A percentile compares a stretch with the other conserved stretches of the same genome.
Conservation (phyloP, 2,113 vertebrate species). For the Willisornis vidua region DNA sequence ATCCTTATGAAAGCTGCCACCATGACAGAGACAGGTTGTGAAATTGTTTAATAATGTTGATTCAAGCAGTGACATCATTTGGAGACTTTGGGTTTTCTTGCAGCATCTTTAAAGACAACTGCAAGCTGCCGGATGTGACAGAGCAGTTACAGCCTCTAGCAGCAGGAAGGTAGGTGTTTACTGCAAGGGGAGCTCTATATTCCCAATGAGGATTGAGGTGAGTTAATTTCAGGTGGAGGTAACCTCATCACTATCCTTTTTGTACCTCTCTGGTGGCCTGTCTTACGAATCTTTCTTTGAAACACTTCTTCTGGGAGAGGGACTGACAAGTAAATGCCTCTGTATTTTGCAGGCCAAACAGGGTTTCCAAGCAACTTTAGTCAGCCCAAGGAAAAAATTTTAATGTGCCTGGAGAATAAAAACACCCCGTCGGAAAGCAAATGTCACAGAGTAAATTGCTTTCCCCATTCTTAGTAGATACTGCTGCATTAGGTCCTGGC, state of each 20-base stretch:
- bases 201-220: background rate
- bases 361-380: background rate
- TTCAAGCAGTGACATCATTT: constrained; percentile 61
- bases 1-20: constrained; percentile 72
- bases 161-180: background rate
- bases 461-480: background rate
- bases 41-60: constrained; percentile 73
- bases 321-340: background rate
- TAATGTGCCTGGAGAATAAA: background rate
- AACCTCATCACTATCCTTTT: background rate
- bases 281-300: background rate
- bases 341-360: background rate
- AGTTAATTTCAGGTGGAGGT: background rate
- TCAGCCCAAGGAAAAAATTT: background rate
- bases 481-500: fast-evolving
- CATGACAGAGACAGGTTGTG: constrained; percentile 53
- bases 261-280: background rate
- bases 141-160: background rate
- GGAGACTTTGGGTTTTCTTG: constrained; percentile 41
- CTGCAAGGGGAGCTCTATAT: background rate
- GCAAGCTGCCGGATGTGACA: background rate
- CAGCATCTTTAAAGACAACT: background rate
- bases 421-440: background rate
- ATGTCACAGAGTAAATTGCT: background rate
- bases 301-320: background rate